Base-by-base conservation (phyloP, 2,113 vertebrate species). In the Macrotis lagotis region DNA sequence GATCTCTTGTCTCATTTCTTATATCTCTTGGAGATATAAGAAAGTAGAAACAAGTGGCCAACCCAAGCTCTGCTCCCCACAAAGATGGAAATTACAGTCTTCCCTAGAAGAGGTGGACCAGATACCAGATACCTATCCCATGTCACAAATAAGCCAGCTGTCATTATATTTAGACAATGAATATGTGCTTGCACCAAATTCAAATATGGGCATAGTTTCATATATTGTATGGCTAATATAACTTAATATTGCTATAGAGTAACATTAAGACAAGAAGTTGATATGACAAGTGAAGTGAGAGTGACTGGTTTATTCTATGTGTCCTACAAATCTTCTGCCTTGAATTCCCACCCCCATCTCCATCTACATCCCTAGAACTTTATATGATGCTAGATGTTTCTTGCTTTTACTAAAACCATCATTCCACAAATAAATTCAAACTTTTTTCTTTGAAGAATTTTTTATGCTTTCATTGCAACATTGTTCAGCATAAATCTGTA, bases 331-430 rank as follows among this genome's bases (percentile, higher is more conserved):
- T 31, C 98, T 98, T 51, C 98, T 99, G 0, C 98, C 98, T 52
- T 99, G 99, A 44, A 99, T 92, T n/a, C 25, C 98, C 55, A 25
- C 98, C 55, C 55, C 55, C 55, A 31, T 28, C 11, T 26, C 55
- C 53, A 8, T 25, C 24, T 24, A 59, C 59, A 66, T 16, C 66
- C 37, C 37, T n/a, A 74, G 66, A n/a, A 99, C 95, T 98, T 97
- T 91, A 98, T 93, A 88, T 99, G 98, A 53, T 98, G 98, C 98
- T 99, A 99, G 88, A 99, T 98, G 0, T 98, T 98, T 92, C 99
- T 99, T 0, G 98, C 98, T 91, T 98, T 98, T 14, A 98, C 97
- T 97, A 83, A 99, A 99, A 96, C 98, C 97, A 51, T 99, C 99
- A 0, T 98, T 98, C 93, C 99, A 50, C 24, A 92, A 97, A 89